A percentile compares a stretch with the other conserved stretches of the same genome.
Evolutionary conservation across 2,888 invertebrate genomes (phyloP).

Genomic region (Dromius quadrimaculatus): DNA sequence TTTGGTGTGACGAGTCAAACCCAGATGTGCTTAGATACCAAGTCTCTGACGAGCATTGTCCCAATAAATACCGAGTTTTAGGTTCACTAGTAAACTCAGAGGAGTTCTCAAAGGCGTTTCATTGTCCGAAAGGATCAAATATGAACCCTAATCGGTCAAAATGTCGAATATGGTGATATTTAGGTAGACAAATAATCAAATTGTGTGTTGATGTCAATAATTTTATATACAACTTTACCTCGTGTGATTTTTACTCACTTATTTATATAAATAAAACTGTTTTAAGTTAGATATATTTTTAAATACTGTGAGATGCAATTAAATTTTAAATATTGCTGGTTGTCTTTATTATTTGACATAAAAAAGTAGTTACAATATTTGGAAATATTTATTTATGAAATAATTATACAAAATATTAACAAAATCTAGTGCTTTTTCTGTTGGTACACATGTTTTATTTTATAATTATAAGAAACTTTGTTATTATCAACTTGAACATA

Average conservation of each 20-base stretch:
- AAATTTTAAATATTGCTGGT: too few relatives aligned
- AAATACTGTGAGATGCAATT: conserved; percentile 26
- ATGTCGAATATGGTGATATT: conserved; percentile 70
- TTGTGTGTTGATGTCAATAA: conserved; percentile 46
- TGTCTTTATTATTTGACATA: too few relatives aligned
- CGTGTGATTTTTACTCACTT: conserved; percentile 44
- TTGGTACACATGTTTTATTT: conserved; percentile 5
- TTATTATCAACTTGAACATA: conserved; percentile 3
- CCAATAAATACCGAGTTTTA: conserved; percentile 76
- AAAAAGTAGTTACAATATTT: too few relatives aligned
- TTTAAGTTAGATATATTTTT: conserved; percentile 42
- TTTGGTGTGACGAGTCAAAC: conserved; percentile 87
- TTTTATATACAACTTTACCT: conserved; percentile 42
- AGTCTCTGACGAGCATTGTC: conserved; percentile 80
- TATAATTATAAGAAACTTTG: conserved; percentile 1
- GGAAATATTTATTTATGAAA: too few relatives aligned
- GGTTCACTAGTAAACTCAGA: conserved; percentile 80
- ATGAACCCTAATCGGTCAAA: conserved; percentile 70
- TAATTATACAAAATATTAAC: too few relatives aligned
- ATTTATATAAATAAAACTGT: conserved; percentile 35
- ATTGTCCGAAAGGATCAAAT: conserved; percentile 68
- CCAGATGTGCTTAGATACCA: conserved; percentile 74
- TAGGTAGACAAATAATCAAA: conserved; percentile 28
- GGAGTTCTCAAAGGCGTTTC: conserved; percentile 77
- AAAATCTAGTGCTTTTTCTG: conserved; percentile 13